Conservation (phyloP, 2,888 invertebrate species). For the Copidosoma aretas region DNA sequence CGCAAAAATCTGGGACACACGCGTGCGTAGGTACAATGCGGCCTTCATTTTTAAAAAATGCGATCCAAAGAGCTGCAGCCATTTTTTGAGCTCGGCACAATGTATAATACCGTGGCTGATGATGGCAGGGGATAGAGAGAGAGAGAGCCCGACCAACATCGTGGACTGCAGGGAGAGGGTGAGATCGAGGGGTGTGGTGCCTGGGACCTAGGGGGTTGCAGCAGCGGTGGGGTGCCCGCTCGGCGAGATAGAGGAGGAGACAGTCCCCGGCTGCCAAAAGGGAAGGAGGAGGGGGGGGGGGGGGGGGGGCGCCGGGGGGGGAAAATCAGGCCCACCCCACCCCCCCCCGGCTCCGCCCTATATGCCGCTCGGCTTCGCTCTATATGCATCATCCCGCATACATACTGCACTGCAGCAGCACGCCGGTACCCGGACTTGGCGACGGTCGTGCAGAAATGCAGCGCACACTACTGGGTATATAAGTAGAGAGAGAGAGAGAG, state of each 20-base stretch:
- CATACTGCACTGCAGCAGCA: no score
- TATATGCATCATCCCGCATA: no score
- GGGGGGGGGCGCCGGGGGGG: slow-evolving; percentile 34
- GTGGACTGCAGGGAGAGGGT: no score
- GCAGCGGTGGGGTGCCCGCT: slow-evolving; percentile 16
- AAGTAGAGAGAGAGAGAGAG: neutral
- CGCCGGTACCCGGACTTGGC: no score
- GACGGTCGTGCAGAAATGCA: slow-evolving; percentile 15
- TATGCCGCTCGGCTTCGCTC: no score
- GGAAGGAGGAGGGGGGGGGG: slow-evolving; percentile 14
- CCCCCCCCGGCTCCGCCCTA: no score
- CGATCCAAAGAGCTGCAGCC: neutral
- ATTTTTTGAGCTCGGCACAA: no score
- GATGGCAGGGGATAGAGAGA: no score
- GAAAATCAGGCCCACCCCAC: neutral
- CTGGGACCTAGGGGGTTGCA: neutral
- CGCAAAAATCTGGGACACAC: neutral
- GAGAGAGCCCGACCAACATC: no score
- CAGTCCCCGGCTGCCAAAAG: slow-evolving; percentile 7
- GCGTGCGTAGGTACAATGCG: neutral
- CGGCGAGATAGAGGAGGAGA: slow-evolving; percentile 19
- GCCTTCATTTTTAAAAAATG: neutral
- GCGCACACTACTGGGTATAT: no score
- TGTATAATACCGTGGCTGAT: no score
- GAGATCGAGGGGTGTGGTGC: no score